Conservation (phyloP, 2,888 invertebrate genomes). For the Cataglyphis rosenhaueri region DNA sequence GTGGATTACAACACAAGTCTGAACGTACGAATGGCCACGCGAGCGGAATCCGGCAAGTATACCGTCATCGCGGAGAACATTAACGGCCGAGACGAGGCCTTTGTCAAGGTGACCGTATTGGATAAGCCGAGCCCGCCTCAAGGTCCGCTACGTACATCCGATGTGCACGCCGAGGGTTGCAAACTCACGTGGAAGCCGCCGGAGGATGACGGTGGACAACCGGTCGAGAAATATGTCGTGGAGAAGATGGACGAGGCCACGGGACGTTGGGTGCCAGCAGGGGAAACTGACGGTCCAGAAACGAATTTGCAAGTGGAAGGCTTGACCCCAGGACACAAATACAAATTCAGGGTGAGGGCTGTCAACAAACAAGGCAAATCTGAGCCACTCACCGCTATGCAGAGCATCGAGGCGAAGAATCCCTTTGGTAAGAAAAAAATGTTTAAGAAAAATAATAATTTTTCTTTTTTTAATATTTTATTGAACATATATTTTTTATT, state of each 20-base stretch:
- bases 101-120: constrained; percentile 95
- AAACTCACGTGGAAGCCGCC: constrained; percentile 97
- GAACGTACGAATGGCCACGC: constrained; percentile 91
- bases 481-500: not conserved
- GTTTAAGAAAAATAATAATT: not conserved
- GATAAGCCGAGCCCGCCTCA: constrained; percentile 96
- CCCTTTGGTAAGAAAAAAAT: constrained; percentile 91
- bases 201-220: constrained; percentile 97
- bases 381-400: constrained; percentile 95
- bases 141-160: constrained; percentile 95
- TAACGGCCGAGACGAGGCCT: constrained; percentile 97
- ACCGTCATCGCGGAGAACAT: constrained; percentile 96
- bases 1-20: constrained; percentile 95
- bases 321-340: constrained; percentile 96
- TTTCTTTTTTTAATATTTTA: not conserved
- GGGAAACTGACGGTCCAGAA: constrained; percentile 94
- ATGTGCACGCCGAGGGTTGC: constrained; percentile 96
- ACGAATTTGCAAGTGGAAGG: constrained; percentile 93
- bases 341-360: constrained; percentile 98
- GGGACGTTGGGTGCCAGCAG: constrained; percentile 97
- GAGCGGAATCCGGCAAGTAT: constrained; percentile 96
- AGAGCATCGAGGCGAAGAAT: constrained; percentile 97
- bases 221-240: constrained; percentile 96
- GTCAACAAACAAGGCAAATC: constrained; percentile 99
- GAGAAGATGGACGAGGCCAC: constrained; percentile 98